Conservation (phyloP, 2,113 vertebrate species). For the Phalacrocorax pelagicus region DNA sequence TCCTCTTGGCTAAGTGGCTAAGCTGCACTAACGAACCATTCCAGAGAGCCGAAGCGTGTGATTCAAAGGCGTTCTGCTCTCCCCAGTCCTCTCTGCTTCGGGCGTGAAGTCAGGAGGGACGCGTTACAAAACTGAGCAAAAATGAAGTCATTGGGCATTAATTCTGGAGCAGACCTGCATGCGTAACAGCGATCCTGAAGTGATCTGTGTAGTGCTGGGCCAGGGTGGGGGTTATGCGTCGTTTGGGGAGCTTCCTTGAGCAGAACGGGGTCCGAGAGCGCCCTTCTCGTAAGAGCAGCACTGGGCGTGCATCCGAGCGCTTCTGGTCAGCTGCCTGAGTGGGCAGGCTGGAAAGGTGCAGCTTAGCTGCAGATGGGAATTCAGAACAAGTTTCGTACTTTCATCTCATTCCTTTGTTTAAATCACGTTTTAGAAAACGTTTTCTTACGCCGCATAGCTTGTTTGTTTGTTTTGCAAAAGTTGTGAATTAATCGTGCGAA, state of each 20-base stretch:
- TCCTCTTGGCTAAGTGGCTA: neutral
- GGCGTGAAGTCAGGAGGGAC: neutral
- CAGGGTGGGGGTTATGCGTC: accelerated
- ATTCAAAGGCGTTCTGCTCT: neutral
- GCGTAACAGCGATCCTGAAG: neutral
- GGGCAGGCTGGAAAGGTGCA: neutral
- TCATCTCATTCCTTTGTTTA: neutral
- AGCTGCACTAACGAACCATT: accelerated
- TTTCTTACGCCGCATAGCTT: neutral
- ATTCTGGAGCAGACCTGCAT: neutral
- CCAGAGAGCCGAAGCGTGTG: accelerated
- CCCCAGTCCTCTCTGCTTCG: neutral
- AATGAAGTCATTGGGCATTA: neutral
- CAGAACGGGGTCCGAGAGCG: accelerated
- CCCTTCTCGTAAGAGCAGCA: accelerated
- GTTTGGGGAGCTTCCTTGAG: neutral
- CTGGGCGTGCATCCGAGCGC: neutral
- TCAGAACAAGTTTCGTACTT: neutral
- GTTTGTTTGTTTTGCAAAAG: constrained; percentile 24
- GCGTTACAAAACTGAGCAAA: neutral
- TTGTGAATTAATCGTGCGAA: neutral
- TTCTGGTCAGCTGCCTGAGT: accelerated
- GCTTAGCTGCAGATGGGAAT: neutral
- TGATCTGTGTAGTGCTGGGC: neutral
- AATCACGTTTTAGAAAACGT: neutral